These are phyloP conservation scores for Amphipyra tragopoginis DNA, from an alignment of 2,888 invertebrate species.

Conservation along the genomic window DNA sequence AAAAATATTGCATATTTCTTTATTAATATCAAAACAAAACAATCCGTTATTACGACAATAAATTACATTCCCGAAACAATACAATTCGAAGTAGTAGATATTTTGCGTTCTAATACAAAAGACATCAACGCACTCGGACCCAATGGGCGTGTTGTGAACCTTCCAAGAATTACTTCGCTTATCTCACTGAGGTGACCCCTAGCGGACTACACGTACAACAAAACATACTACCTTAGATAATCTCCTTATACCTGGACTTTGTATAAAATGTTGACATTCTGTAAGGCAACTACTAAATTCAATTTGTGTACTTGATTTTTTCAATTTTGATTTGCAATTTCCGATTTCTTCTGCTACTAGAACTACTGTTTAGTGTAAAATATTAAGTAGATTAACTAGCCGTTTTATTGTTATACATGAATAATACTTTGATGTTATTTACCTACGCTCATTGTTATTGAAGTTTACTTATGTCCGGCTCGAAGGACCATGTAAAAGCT, in stretches of 20 bases:
- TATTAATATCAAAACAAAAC: not conserved
- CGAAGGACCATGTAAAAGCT: no score
- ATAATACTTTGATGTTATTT: no score
- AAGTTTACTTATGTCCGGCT: no score
- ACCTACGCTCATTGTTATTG: no score
- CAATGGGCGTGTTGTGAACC: constrained; percentile 39
- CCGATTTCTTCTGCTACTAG: no score
- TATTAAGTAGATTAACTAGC: no score
- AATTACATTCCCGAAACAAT: not conserved
- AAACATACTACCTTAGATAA: constrained; percentile 16
- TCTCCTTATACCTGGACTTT: constrained; percentile 8
- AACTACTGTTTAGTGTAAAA: no score
- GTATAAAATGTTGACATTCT: not conserved
- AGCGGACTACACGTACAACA: constrained; percentile 16
- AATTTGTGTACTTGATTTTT: no score
- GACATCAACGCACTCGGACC: constrained; percentile 68
- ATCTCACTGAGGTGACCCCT: constrained; percentile 37
- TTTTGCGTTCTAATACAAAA: constrained; percentile 63
- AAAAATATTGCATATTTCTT: no score
- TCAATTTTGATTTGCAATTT: no score
- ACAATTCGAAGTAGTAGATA: constrained; percentile 4
- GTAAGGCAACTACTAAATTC: not conserved
- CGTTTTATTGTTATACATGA: no score
- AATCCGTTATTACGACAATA: not conserved
- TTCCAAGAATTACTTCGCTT: constrained; percentile 60